Percentiles rank a stretch among this genome's conserved stretches.
Evolutionary conservation across 2,113 vertebrate genomes (phyloP).

Genomic region (Bos indicus): DNA sequence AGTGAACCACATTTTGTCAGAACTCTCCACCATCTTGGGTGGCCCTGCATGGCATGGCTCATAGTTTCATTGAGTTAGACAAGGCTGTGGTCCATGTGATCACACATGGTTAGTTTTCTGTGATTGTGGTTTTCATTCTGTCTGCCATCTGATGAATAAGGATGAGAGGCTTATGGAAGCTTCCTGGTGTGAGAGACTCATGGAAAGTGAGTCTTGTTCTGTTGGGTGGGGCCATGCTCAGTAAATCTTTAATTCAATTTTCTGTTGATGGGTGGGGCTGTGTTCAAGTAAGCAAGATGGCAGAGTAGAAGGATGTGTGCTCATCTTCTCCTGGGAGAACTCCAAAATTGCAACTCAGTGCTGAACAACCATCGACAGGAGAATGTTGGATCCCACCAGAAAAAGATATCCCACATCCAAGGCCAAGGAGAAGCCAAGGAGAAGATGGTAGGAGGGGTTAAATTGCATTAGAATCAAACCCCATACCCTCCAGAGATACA

Average conservation of each 20-base stretch:
- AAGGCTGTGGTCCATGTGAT: background rate
- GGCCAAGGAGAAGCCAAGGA: background rate
- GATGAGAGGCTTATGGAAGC: background rate
- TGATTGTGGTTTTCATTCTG: background rate
- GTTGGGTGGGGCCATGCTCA: background rate
- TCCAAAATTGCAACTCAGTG: background rate
- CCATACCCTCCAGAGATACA: background rate
- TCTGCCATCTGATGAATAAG: background rate
- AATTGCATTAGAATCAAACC: background rate
- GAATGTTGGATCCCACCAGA: background rate
- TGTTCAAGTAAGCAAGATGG: background rate
- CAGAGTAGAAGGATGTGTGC: background rate
- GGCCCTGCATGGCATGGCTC: background rate
- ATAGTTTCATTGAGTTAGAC: background rate
- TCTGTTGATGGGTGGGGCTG: background rate
- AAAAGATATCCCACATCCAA: background rate
- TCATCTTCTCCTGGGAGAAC: background rate
- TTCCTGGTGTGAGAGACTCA: background rate
- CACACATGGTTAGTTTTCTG: background rate
- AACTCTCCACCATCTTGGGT: background rate
- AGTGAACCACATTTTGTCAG: accelerated
- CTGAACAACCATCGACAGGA: background rate
- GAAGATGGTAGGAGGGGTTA: background rate
- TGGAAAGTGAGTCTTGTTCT: background rate
- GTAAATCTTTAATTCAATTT: background rate